Base-by-base conservation (phyloP, 2,113 vertebrate genomes). In the Ia io region DNA sequence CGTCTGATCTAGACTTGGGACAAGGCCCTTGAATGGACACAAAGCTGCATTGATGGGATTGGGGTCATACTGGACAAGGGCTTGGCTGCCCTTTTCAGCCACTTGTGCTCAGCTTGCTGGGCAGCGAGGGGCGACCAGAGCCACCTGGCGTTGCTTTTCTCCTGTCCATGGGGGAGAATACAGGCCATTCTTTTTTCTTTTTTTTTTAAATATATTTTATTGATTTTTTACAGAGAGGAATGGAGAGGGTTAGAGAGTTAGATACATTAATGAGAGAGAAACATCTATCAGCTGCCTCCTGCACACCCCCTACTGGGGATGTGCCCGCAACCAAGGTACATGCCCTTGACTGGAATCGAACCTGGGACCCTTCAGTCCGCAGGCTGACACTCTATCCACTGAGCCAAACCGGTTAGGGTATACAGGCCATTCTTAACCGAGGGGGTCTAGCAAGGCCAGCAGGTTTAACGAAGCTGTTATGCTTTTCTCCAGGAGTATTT, bases 81-180 rank as follows among this genome's bases (percentile, higher is more conserved):
- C 53, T 49, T 61, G 76, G 65, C 65, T 51, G 40, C 40, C 47
- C 13, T 20, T 44, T 7, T 30, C 28, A 37, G 30, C 25, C 3
- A 2, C 30, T 12, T 40, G 44, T 42, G 25, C 37, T 61, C 37
- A 4, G 0, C 35, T 59, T 80, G 13, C 42, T 65, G 20, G 56
- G 37, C 35, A 42, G 51, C 1, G 25, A 32, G 71, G n/a, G n/a
- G 3, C 0, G 2, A 2, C 25, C 22, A 5, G 65, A 40, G 9
- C 28, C n/a, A 1, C 2, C 1, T 10, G 9, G 40, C 18, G 5
- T 6, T 23, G 6, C 6, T 70, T 65, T 59, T 20, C 4, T 30
- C 23, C 80, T 67, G 35, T 59, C 11, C 9, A 0, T 5, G 9
- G 30, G 35, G 42, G 51, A 51, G 32, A 14, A 14, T 3, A 37